Base-by-base conservation (phyloP, 2,797 vertebrate genomes). In the Cirrhinus molitorella region DNA sequence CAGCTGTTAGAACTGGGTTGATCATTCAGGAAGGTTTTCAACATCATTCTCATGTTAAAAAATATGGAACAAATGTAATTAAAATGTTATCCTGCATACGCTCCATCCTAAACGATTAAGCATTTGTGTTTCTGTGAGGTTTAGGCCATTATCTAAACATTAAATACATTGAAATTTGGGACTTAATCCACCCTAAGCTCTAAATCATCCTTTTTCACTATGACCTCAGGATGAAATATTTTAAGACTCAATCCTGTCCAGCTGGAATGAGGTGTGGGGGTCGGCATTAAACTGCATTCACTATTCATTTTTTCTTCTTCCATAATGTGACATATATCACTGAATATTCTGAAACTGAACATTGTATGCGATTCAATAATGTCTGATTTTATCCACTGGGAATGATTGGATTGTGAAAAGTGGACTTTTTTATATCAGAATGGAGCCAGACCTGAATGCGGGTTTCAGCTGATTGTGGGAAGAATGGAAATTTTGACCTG, bases 121-220 rank as follows among this genome's bases (percentile, higher is more conserved):
- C 68, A 81, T 73, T 59, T 43, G 34, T 43, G n/a, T 70, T 43
- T 43, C 66, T 14, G 37, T 43, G 12, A 68, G 40, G 1, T 31
- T 79, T n/a, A 16, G 40, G 14, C 34, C 63, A 67, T 53, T 23
- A 81, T 25, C 5, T 61, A 72, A 61, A 73, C 55, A 61, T 57
- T 57, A 57, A 73, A 73, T 14, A 73, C 31, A 59, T 73, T 14
- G 5, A 34, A 12, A 81, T 63, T 73, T 63, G 21, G 43, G 45
- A 71, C 45, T 37, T 63, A 81, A 81, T 63, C 79, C 68, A 72
- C 28, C 59, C 67, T 49, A 72, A 81, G 1, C 67, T 49, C 55
- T 25, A 47, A 63, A 72, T 72, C 70, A 81, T 72, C 55, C 14
- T 61, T 72, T 71, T 57, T 19, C n/a, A 49, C 31, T 19, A 12